phyloP scores from a whole-genome alignment of 2,888 invertebrate species.

The Agapostemon virescens region DNA sequence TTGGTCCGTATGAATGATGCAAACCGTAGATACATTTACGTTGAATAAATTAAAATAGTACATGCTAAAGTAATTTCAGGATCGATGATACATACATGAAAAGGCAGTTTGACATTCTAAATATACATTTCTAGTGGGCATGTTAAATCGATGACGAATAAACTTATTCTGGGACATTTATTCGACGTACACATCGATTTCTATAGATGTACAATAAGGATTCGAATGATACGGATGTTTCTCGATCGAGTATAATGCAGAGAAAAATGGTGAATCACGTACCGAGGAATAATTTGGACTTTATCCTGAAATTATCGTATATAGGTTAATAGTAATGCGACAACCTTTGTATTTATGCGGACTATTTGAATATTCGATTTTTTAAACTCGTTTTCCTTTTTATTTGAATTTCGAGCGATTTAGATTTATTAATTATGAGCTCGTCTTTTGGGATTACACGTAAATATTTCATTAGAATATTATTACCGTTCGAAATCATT shows the following conservation, averaged over 20 bases:
- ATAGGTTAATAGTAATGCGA: background rate
- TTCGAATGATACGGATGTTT: conserved; percentile 2
- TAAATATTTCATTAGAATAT: background rate
- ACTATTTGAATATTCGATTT: background rate
- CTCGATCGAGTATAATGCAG: background rate
- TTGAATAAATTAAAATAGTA: background rate
- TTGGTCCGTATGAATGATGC: background rate
- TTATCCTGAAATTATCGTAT: conserved; percentile 2
- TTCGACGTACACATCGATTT: conserved; percentile 15
- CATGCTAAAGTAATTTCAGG: conserved; percentile 12
- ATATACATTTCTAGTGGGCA: conserved; percentile 23
- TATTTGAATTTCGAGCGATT: background rate
- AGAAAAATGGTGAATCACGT: background rate
- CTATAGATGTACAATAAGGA: background rate
- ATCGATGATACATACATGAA: conserved; percentile 28
- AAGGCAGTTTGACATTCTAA: conserved; percentile 16
- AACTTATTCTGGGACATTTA: conserved; percentile 32
- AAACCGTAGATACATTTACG: background rate
- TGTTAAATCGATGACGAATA: conserved; percentile 32
- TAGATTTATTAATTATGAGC: background rate
- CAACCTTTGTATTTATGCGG: background rate
- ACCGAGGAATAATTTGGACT: conserved; percentile 23
- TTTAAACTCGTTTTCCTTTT: background rate
- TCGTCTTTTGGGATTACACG: background rate
- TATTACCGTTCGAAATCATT: background rate